Conservation (phyloP, 1,140 invertebrate genomes). For the Drusus annulatus region DNA sequence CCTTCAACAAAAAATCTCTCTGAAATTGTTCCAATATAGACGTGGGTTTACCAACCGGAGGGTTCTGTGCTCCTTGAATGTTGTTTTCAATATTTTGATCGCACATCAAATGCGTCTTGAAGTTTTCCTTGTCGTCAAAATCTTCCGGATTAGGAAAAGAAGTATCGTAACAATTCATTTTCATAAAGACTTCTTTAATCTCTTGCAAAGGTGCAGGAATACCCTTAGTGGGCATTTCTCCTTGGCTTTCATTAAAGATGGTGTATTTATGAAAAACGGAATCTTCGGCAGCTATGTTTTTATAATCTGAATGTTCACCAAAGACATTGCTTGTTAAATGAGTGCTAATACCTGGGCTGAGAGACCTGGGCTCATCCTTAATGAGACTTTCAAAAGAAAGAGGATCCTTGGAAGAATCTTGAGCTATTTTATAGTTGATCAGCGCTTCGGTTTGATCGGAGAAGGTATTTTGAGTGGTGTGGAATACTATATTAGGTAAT, state of each 20-base stretch:
- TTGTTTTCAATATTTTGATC: constrained; percentile 18
- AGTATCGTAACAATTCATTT: not conserved
- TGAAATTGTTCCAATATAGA: constrained; percentile 25
- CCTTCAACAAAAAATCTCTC: constrained; percentile 13
- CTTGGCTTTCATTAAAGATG: constrained; percentile 35
- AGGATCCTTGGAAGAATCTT: constrained; percentile 24
- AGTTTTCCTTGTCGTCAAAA: constrained; percentile 48
- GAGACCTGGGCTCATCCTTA: not conserved
- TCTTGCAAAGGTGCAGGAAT: constrained; percentile 29
- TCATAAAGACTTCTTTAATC: constrained; percentile 17
- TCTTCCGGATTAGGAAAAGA: not conserved
- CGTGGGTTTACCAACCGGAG: not conserved
- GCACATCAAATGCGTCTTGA: constrained; percentile 6
- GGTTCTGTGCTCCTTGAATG: constrained; percentile 9
- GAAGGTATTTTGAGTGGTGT: constrained; percentile 33
- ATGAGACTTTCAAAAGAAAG: not conserved
- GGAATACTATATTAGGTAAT: constrained; percentile 35
- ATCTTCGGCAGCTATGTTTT: not conserved
- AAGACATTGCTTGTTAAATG: not conserved
- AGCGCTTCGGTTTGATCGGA: constrained; percentile 53
- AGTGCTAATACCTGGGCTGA: not conserved
- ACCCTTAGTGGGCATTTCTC: constrained; percentile 47
- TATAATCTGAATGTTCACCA: not conserved
- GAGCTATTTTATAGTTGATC: constrained; percentile 51
- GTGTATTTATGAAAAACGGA: not conserved